Base-by-base conservation (phyloP, 2,797 vertebrate species). In the Capromys pilorides region DNA sequence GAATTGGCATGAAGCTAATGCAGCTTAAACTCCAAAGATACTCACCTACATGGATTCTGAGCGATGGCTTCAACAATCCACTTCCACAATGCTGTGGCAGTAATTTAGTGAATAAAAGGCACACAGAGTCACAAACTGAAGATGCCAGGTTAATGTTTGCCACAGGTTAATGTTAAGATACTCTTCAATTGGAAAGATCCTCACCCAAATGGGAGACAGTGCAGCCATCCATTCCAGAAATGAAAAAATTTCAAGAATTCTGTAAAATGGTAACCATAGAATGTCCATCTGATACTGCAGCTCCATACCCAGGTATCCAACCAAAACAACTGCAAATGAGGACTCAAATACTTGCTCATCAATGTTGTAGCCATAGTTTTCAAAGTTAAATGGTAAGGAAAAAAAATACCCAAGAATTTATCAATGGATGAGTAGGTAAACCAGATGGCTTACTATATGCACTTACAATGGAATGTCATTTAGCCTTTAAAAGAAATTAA, bases 401-500 rank as follows among this genome's bases (percentile, higher is more conserved):
- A 16, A 31, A 9, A 82, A 59, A 6, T 1, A 10, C 16, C 16
- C 16, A 88, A 31, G 49, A 80, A 36, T 21, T 61, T 14, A 78
- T 31, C 28, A 26, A 45, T 6, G 61, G 7, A 81, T 77, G 26
- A 62, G 54, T 21, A 8, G 11, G 81, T 82, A 91, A 81, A 49
- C 49, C 66, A 78, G 71, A 77, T 59, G 16, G 21, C 39, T 14
- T 82, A 6, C 24, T 31, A 13, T 49, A 6, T 33, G 62, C 59
- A 26, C 1, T 22, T 28, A 57, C n/a, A 78, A 28, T 45, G 24
- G 4, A 90, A 90, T 64, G 6, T 64, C 57, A 77, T 51, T 77
- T 61, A 61, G 33, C 4, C 77, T 93, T 89, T 81, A 73, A 51
- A 83, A 77, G 14, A 0, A 95, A 82, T 82, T 24, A 66, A 69